Conservation (phyloP, 1,140 invertebrate species). For the Brachionus plicatilis region DNA sequence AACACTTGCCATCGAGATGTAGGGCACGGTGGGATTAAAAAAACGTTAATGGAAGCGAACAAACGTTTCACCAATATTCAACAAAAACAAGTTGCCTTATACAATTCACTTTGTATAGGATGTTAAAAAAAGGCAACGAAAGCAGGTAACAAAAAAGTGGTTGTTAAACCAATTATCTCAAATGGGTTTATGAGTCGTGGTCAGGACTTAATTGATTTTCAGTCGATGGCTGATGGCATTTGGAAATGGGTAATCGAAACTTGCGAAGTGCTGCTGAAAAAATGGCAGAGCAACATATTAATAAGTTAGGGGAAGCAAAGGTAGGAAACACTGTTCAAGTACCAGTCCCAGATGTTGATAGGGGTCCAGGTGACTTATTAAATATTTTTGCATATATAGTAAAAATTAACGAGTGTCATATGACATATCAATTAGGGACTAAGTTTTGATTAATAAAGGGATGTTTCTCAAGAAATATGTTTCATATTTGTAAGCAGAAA, state of each 20-base stretch:
- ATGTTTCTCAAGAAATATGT: too few relatives aligned
- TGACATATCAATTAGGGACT: too few relatives aligned
- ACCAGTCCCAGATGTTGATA: too few relatives aligned
- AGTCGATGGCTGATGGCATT: constrained; percentile 34
- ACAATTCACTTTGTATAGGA: constrained; percentile 41
- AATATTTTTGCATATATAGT: too few relatives aligned
- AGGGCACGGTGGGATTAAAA: constrained; percentile 42
- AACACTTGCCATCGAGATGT: constrained; percentile 40
- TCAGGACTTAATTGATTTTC: constrained; percentile 43
- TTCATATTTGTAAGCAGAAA: too few relatives aligned
- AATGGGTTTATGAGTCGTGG: constrained; percentile 40
- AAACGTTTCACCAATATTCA: constrained; percentile 42
- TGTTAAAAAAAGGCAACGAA: constrained; percentile 28
- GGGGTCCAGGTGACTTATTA: too few relatives aligned
- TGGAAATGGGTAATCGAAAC: neutral
- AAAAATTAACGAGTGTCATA: too few relatives aligned
- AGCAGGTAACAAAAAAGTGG: neutral
- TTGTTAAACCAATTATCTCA: constrained; percentile 37
- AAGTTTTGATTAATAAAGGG: too few relatives aligned
- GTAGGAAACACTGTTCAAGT: too few relatives aligned
- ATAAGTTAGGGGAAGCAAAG: too few relatives aligned
- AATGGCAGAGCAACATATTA: too few relatives aligned
- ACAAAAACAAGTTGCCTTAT: constrained; percentile 37
- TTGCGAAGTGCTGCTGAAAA: too few relatives aligned
- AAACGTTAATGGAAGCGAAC: constrained; percentile 41